These are phyloP conservation scores for Sitta europaea DNA, from an alignment of 2,113 vertebrate species.

Conservation along the genomic window DNA sequence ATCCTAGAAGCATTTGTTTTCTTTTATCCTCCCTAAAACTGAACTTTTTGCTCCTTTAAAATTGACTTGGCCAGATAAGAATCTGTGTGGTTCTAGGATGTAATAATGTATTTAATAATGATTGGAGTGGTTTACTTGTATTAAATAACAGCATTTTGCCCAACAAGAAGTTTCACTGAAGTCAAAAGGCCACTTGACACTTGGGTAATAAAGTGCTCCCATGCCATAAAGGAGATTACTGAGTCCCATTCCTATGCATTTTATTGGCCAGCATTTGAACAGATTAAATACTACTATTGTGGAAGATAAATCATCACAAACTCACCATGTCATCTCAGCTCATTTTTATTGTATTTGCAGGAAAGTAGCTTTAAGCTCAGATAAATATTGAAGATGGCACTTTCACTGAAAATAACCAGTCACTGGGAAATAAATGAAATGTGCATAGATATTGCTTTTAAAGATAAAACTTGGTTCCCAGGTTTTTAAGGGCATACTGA, in stretches of 20 bases:
- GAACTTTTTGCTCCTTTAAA: neutral
- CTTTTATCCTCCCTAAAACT: neutral
- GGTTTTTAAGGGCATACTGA: neutral
- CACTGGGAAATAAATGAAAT: constrained; percentile 38
- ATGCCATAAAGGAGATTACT: neutral
- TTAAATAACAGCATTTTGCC: neutral
- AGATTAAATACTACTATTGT: constrained; percentile 21
- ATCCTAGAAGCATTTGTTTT: neutral
- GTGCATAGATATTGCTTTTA: constrained; percentile 23
- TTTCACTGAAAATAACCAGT: constrained; percentile 39
- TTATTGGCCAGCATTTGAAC: neutral
- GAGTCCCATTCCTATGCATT: neutral
- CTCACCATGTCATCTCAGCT: constrained; percentile 5
- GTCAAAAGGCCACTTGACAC: neutral
- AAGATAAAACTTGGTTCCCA: neutral
- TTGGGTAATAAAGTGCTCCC: neutral
- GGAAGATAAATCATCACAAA: constrained; percentile 40
- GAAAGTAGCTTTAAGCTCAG: constrained; percentile 21
- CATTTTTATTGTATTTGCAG: constrained; percentile 38
- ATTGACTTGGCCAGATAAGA: neutral
- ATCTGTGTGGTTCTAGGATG: neutral
- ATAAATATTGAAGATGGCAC: constrained; percentile 45
- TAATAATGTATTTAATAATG: neutral
- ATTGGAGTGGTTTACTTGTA: neutral
- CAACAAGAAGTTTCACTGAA: neutral